Evolutionary conservation across 2,797 vertebrate genomes (phyloP), one percentile per base, ranked within the genome.

Genomic region (Antrozous pallidus): DNA sequence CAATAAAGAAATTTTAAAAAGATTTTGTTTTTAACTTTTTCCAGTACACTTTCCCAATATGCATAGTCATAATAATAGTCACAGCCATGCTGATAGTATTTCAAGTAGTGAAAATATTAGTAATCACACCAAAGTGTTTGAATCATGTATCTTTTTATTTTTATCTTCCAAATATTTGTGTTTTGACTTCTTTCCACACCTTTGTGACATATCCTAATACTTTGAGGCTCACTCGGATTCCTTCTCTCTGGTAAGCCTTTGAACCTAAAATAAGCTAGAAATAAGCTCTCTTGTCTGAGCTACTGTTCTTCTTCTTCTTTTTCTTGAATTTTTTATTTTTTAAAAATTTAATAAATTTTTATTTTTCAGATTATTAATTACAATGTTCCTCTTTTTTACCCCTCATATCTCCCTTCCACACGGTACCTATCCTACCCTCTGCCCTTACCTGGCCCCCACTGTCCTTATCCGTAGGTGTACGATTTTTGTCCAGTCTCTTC

Each of bases 31-130:
- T 65, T 17, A 18, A 26, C 26, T 13, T 69, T 38, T 88, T 28
- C 38, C 5, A 36, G 0, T 38, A 26, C 10, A 22, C 2, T 40
- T 58, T 38, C 54, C 47, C 13, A 47, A 13, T 12, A 28, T 8
- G 22, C 2, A 0, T 26, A 47, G 0, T 13, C 18, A 7, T 20
- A 9, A 3, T 33, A 1, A 17, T 1, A n/a, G 28, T 14, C 14
- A 51, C 4, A 9, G n/a, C 13, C 13, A 24, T 3, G 16, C 9
- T 3, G 24, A 4, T 6, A 1, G 7, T 8, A 11, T 36, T 28
- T 47, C 5, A 74, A 77, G 3, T 2, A 3, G 18, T 51, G 38
- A 69, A 61, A 12, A 42, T 42, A 26, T 18, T 9, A 24, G 31
- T 36, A 40, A 22, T 9, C 24, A 13, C 18, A 12, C 3, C 4